Conservation (phyloP, 2,888 invertebrate species). For the Nemotelus pantherinus region DNA sequence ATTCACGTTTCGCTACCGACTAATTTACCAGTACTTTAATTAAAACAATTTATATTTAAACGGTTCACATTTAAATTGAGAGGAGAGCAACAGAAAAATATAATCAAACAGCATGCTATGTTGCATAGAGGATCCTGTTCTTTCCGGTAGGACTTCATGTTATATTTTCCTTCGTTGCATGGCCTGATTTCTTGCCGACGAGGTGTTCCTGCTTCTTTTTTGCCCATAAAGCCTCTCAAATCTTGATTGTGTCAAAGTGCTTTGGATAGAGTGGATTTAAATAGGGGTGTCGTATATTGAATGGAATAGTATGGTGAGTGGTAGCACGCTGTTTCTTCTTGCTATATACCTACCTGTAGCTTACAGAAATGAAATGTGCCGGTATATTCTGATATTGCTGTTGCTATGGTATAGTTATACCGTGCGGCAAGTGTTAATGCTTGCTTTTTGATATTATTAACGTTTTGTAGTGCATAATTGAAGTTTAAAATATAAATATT, state of each 20-base stretch:
- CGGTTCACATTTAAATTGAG: constrained; percentile 20
- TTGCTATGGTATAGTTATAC: no score
- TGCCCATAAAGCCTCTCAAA: constrained; percentile 8
- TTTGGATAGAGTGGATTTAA: constrained; percentile 9
- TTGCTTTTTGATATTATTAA: no score
- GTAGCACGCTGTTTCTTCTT: no score
- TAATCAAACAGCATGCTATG: constrained; percentile 13
- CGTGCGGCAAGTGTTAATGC: no score
- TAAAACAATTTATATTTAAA: constrained; percentile 34
- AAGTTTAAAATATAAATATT: no score
- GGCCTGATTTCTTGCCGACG: background rate
- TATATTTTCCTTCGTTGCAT: background rate
- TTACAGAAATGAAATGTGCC: no score
- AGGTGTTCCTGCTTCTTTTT: background rate
- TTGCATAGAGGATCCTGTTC: background rate
- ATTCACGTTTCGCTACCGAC: constrained; percentile 3
- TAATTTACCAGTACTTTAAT: constrained; percentile 16
- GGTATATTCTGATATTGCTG: no score
- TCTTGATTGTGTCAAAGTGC: constrained; percentile 31
- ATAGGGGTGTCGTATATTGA: constrained; percentile 2
- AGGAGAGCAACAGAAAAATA: background rate
- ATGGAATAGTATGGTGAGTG: constrained; percentile 10
- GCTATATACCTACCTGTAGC: no score
- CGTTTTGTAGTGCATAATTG: no score
- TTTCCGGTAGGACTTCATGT: background rate